A percentile compares a stretch with the other conserved stretches of the same genome.
Evolutionary conservation across 53 echinoderm and acorn worm species (phyloP).

Genomic region (Astropecten irregularis): DNA sequence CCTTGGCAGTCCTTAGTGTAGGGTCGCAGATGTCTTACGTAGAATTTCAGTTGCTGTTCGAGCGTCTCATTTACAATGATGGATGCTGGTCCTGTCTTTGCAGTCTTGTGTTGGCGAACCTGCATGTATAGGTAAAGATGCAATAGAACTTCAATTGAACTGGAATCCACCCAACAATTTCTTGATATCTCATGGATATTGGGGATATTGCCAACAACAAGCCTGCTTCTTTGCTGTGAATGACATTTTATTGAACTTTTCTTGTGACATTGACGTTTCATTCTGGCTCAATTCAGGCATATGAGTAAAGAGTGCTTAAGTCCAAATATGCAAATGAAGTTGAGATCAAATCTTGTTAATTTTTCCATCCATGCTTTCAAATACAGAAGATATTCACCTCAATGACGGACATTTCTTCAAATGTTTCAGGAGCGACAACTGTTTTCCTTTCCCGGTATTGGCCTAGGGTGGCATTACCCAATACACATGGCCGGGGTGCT

Average conservation of each 20-base stretch:
- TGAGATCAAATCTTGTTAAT: no score
- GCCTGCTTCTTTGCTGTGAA: no score
- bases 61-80: neutral
- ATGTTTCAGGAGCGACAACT: neutral
- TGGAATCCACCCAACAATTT: neutral
- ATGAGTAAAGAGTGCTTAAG: no score
- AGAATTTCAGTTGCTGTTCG: neutral
- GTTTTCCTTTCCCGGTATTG: neutral
- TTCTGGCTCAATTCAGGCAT: no score
- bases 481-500: neutral
- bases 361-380: no score
- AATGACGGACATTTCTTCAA: conserved; percentile 6
- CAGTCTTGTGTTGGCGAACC: conserved; percentile 7
- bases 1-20: neutral
- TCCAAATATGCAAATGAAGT: no score
- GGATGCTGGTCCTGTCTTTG: neutral
- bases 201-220: no score
- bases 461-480: neutral
- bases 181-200: no score
- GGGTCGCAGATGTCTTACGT: neutral
- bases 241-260: no score
- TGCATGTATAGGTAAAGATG: neutral
- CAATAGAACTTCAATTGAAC: neutral
- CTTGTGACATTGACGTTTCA: no score
- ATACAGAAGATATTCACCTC: no score